These are phyloP conservation scores for Apostichopus japonicus DNA, from an alignment of 35 echinoderm and acorn worm genomes.

Conservation along the genomic window DNA sequence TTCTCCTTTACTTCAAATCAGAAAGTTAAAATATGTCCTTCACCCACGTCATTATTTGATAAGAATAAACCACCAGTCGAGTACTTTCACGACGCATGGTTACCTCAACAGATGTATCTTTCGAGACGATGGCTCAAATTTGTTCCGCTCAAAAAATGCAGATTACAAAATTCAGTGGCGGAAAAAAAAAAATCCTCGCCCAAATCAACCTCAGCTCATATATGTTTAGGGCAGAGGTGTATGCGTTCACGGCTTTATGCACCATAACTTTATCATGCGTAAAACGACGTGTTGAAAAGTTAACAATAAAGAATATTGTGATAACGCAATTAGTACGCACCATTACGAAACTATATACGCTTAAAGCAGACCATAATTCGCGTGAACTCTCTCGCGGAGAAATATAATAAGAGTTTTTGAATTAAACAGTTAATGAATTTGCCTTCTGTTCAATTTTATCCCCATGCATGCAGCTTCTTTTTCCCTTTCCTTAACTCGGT, in stretches of 20 bases:
- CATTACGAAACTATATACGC: conserved; percentile 2
- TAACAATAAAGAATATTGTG: conserved; percentile 17
- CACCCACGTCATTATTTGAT: neutral
- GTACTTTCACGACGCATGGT: conserved; percentile 15
- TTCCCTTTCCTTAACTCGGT: no score
- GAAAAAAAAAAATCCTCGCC: neutral
- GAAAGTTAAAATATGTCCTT: neutral
- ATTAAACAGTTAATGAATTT: conserved; percentile 55
- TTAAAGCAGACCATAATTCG: conserved; percentile 41
- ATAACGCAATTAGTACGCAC: conserved; percentile 39
- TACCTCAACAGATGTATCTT: conserved; percentile 22
- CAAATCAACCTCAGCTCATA: neutral
- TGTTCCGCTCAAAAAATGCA: conserved; percentile 1
- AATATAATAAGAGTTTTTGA: neutral
- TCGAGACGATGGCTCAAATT: neutral
- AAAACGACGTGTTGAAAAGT: neutral
- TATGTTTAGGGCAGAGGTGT: neutral
- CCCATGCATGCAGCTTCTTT: neutral
- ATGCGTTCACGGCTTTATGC: conserved; percentile 30
- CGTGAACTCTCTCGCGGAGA: conserved; percentile 4
- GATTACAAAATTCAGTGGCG: conserved; percentile 9
- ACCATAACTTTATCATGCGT: conserved; percentile 17
- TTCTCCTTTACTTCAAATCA: neutral
- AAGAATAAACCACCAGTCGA: conserved; percentile 2
- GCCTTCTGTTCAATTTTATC: conserved; percentile 5